phyloP scores from a whole-genome alignment of 2,888 invertebrate genomes.

The Ferdinandea cuprea region DNA sequence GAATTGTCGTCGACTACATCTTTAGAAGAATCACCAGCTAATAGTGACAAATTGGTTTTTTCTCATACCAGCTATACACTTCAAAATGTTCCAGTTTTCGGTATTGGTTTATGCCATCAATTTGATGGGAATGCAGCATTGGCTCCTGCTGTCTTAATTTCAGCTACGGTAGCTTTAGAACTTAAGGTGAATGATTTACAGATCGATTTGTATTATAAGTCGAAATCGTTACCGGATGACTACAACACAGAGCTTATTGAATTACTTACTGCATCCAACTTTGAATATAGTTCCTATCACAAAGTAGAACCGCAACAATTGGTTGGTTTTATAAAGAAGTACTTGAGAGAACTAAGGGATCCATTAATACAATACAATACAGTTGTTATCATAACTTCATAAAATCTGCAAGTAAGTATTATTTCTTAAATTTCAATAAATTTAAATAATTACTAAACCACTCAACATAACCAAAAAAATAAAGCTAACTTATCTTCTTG shows the following conservation, averaged over 20 bases:
- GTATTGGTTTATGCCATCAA: slow-evolving; percentile 86
- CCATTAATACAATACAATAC: slow-evolving; percentile 90
- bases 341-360: slow-evolving; percentile 89
- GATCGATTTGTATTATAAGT: slow-evolving; percentile 87
- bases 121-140: slow-evolving; percentile 84
- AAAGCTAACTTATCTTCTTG: no score
- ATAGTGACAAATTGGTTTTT: neutral
- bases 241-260: slow-evolving; percentile 83
- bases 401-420: slow-evolving; percentile 84
- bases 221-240: slow-evolving; percentile 84
- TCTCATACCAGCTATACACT: slow-evolving; percentile 58
- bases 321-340: slow-evolving; percentile 87
- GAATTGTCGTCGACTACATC: slow-evolving; percentile 83
- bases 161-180: slow-evolving; percentile 86
- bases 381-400: slow-evolving; percentile 89
- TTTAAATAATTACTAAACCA: neutral
- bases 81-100: slow-evolving; percentile 84
- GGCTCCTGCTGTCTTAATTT: slow-evolving; percentile 86
- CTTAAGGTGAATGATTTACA: slow-evolving; percentile 77
- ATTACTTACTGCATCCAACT: slow-evolving; percentile 19
- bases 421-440: no score
- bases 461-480: no score
- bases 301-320: slow-evolving; percentile 71
- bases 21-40: slow-evolving; percentile 85
- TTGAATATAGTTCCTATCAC: slow-evolving; percentile 34